Evolutionary conservation across 2,797 vertebrate genomes (phyloP).

Genomic region (Thripadectes ignobilis): DNA sequence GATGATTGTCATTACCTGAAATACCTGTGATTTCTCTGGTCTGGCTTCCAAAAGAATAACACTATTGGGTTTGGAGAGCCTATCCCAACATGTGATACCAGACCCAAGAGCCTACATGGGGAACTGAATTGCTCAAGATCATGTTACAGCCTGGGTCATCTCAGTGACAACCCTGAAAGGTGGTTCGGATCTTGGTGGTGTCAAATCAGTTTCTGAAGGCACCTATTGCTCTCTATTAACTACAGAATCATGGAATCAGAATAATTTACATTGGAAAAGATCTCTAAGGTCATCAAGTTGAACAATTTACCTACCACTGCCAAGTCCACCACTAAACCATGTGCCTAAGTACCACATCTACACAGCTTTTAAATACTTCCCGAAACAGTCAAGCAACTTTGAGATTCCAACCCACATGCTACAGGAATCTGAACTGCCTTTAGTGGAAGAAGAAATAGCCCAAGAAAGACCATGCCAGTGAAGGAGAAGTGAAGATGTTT

Average conservation of each 20-base stretch:
- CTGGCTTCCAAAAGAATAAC: background rate
- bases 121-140: background rate
- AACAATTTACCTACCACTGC: background rate
- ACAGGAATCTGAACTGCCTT: constrained; percentile 8
- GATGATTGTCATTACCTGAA: background rate
- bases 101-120: background rate
- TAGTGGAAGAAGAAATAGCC: background rate
- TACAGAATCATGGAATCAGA: background rate
- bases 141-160: background rate
- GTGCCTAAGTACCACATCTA: background rate
- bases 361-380: background rate
- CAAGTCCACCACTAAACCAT: background rate
- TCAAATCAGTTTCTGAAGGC: background rate
- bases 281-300: background rate
- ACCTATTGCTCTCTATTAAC: background rate
- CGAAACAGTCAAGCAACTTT: background rate
- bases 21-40: background rate
- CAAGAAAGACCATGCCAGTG: background rate
- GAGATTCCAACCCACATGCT: background rate
- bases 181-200: background rate
- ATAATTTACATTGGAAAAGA: background rate
- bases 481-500: background rate
- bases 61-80: background rate
- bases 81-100: background rate
- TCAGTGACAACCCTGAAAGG: background rate